A percentile compares a stretch with the other conserved stretches of the same genome.
These are phyloP conservation scores for Caloenas nicobarica DNA, from an alignment of 2,113 vertebrate species.

Conservation along the genomic window DNA sequence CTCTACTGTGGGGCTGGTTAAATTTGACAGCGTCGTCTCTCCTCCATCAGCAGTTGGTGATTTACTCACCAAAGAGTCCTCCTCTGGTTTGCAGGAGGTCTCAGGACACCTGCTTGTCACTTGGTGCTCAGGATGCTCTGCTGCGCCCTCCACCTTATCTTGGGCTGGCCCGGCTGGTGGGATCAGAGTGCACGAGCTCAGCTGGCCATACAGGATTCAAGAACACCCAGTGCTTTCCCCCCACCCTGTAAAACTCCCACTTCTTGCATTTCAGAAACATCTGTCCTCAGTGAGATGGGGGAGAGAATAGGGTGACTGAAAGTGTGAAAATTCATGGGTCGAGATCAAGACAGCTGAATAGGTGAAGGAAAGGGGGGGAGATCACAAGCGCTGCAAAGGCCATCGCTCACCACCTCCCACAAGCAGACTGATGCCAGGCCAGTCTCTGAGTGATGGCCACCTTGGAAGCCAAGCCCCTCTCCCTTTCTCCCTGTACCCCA, in stretches of 20 bases:
- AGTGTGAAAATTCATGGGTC: not conserved
- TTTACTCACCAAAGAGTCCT: not conserved
- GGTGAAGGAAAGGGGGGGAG: not conserved
- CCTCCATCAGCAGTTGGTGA: not conserved
- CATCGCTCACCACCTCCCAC: fast-evolving
- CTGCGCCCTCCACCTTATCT: not conserved
- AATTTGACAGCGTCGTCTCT: not conserved
- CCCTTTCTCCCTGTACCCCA: not conserved
- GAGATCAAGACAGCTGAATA: not conserved
- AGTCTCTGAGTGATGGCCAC: not conserved
- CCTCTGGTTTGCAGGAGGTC: not conserved
- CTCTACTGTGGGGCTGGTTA: not conserved
- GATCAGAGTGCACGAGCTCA: not conserved
- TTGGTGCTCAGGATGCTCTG: not conserved
- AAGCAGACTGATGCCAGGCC: not conserved
- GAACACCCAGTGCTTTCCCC: not conserved
- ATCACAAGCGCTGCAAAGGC: not conserved
- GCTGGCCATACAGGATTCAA: not conserved
- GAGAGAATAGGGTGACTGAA: not conserved
- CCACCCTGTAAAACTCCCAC: not conserved
- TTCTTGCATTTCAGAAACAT: not conserved
- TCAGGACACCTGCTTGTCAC: not conserved
- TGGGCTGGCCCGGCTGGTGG: conserved; percentile 13
- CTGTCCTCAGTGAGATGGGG: not conserved
- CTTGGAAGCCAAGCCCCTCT: not conserved